Base-by-base conservation (phyloP, 2,888 invertebrate genomes). In the Spicauda simplicius region DNA sequence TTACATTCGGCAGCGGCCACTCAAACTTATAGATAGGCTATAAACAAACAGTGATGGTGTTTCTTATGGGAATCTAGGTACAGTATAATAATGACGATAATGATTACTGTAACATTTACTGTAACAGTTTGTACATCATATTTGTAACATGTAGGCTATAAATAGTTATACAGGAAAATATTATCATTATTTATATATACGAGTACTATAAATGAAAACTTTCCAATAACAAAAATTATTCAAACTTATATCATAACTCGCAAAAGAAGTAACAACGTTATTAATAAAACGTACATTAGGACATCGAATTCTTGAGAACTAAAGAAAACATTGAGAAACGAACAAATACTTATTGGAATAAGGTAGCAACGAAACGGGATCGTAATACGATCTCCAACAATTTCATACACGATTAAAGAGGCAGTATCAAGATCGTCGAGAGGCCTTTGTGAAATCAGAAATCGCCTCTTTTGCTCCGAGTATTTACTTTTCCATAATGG, bases 381-480 rank as follows among this genome's bases (percentile, higher is more conserved):
- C 52, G 55, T 57, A 64, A 64, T 20, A 60, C 54, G 57, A 66
- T 45, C 53, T 54, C 52, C 16, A 7, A 67, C 48, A 68, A 68
- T 60, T 67, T 68, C 69, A 64, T 54, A 63, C 69, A 68, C 60
- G 25, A 56, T 69, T 63, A 63, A 64, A 61, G 62, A 53, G 59
- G 59, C 48, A 55, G 58, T 71, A 70, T 68, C 71, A 67, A 68
- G 70, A 72, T 57, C 48, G 68, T 59, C n/a, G 61, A 70, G 69
- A 63, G 68, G 64, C 37, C 69, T 72, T 70, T 64, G 54, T 64
- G 60, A 68, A 70, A 69, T 68, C 68, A 61, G 71, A 70, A 71
- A 69, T 66, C 62, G 68, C 41, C 59, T 48, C 63, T 53, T 68
- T 61, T 19, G 20, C 66, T 30, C 45, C 54, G 60, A 48, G 65